Evolutionary conservation across 2,113 vertebrate species (phyloP).

Genomic region (Phylloscopus whistleri): DNA sequence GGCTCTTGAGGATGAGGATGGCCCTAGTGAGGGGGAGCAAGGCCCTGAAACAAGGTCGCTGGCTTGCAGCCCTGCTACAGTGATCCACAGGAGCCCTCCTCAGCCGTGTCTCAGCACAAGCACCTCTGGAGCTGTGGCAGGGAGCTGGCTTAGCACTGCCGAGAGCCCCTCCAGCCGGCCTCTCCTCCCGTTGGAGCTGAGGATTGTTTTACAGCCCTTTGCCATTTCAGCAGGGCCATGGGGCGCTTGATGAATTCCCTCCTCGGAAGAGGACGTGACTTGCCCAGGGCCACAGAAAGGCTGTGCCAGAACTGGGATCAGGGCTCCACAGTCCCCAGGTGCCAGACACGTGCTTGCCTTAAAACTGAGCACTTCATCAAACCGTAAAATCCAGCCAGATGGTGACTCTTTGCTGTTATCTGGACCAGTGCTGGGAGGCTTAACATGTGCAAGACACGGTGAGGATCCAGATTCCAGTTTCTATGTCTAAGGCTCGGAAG

Average conservation of each 20-base stretch:
- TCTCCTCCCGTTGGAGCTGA: not conserved
- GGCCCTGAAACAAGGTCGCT: not conserved
- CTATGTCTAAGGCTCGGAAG: slow-evolving; percentile 1
- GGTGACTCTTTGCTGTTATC: slow-evolving; percentile 57
- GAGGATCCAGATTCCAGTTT: slow-evolving; percentile 38
- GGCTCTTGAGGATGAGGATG: not conserved
- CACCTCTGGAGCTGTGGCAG: not conserved
- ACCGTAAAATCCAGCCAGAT: slow-evolving; percentile 65
- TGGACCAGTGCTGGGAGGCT: slow-evolving; percentile 34
- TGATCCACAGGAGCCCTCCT: not conserved
- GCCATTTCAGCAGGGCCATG: not conserved
- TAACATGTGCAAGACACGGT: slow-evolving; percentile 38
- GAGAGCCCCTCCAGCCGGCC: not conserved
- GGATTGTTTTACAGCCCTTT: slow-evolving; percentile 30
- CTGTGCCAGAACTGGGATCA: slow-evolving; percentile 53
- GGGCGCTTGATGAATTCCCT: slow-evolving; percentile 52
- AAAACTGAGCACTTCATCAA: slow-evolving; percentile 67
- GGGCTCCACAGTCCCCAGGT: slow-evolving; percentile 38
- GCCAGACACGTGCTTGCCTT: slow-evolving; percentile 63
- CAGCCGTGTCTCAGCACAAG: not conserved
- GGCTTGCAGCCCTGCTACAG: not conserved
- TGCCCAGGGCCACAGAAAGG: slow-evolving; percentile 45
- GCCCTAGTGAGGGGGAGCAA: not conserved
- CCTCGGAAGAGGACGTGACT: slow-evolving; percentile 32
- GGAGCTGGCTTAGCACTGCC: not conserved